A percentile compares a stretch with the other conserved stretches of the same genome.
Conservation (phyloP, 2,888 invertebrate species). For the Folsomia candida region DNA sequence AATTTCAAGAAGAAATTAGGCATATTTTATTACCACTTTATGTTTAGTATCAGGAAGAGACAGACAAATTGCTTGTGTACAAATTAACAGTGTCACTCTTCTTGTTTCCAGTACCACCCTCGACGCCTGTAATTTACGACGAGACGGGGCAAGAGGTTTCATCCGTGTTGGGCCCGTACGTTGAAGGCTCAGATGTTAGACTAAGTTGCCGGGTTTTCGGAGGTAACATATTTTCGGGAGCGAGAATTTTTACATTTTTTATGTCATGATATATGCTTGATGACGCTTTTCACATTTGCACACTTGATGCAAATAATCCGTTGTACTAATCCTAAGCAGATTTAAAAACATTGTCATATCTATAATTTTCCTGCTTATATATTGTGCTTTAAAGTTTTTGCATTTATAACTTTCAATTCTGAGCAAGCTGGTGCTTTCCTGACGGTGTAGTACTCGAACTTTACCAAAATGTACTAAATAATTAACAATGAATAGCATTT, state of each 20-base stretch:
- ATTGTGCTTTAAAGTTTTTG: too few species aligned
- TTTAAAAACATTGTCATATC: too few species aligned
- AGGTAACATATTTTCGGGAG: constrained; percentile 72
- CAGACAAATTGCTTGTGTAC: constrained; percentile 9
- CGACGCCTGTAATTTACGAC: constrained; percentile 76
- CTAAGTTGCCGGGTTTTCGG: constrained; percentile 82
- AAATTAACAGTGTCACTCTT: not conserved
- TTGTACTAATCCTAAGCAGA: too few species aligned
- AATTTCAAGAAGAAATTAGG: not conserved
- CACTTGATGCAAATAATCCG: too few species aligned
- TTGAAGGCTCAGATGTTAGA: constrained; percentile 79
- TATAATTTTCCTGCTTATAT: too few species aligned
- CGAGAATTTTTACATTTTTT: not conserved
- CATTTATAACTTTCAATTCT: too few species aligned
- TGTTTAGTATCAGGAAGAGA: not conserved
- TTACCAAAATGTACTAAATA: too few species aligned
- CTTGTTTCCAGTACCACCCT: constrained; percentile 70
- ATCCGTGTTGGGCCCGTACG: constrained; percentile 76
- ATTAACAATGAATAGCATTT: too few species aligned
- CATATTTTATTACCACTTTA: not conserved
- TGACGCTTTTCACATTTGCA: constrained; percentile 2
- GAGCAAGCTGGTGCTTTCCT: too few species aligned
- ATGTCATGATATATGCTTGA: not conserved
- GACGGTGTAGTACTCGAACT: too few species aligned
- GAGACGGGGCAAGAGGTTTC: constrained; percentile 76